These are phyloP conservation scores for Peromyscus polionotus DNA, from an alignment of 2,113 vertebrate species.

Conservation along the genomic window DNA sequence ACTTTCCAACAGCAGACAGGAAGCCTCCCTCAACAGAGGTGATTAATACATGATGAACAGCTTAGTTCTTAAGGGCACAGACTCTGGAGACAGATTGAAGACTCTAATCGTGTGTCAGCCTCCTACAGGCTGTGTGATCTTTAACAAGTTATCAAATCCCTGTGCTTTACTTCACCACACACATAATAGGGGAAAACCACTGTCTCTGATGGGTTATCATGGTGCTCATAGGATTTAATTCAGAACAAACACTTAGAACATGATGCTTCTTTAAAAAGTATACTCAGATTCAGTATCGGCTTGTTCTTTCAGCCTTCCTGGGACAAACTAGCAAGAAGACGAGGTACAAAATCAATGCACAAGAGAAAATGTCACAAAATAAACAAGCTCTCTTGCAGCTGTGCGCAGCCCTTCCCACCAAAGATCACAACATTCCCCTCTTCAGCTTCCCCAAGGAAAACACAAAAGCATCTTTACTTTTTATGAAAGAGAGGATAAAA, in stretches of 20 bases:
- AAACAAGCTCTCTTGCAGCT: not conserved
- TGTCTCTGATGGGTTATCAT: not conserved
- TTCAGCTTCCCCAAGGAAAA: constrained; percentile 33
- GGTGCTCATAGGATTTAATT: not conserved
- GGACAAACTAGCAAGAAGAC: not conserved
- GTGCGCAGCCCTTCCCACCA: not conserved
- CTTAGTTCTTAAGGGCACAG: not conserved
- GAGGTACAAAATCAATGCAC: not conserved
- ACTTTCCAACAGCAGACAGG: not conserved
- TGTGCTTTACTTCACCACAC: not conserved
- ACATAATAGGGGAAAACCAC: not conserved
- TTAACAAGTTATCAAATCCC: not conserved
- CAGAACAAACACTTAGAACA: not conserved
- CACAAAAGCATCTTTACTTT: constrained; percentile 41
- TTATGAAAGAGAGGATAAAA: constrained; percentile 45
- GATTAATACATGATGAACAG: not conserved
- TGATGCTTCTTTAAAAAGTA: not conserved
- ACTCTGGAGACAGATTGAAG: not conserved
- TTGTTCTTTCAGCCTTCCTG: not conserved
- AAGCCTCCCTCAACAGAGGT: not conserved
- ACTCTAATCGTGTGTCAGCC: not conserved
- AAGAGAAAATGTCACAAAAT: not conserved
- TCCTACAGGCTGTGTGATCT: not conserved
- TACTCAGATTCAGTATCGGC: not conserved
- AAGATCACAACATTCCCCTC: not conserved